These are phyloP conservation scores for Oncorhynchus clarkii DNA, from an alignment of 2,113 vertebrate genomes.

Conservation along the genomic window DNA sequence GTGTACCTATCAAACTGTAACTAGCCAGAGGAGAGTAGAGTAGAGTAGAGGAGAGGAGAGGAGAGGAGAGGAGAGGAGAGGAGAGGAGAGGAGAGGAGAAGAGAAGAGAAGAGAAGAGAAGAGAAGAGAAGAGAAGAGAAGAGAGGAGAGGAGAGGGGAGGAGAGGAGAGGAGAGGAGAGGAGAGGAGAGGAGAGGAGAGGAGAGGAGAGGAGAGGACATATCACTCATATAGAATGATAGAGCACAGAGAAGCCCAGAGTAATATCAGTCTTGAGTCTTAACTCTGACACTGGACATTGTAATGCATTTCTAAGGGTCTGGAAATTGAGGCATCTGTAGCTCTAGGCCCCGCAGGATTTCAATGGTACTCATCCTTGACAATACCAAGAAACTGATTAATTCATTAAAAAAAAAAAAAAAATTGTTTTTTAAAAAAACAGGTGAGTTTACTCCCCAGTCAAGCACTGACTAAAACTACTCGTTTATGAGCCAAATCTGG, in stretches of 20 bases:
- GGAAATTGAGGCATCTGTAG: not conserved
- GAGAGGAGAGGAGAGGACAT: not conserved
- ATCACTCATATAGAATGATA: not conserved
- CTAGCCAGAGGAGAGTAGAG: not conserved
- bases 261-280: not conserved
- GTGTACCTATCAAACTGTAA: not conserved
- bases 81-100: too few relatives aligned
- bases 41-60: not conserved
- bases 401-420: too few relatives aligned
- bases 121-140: too few relatives aligned
- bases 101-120: not conserved
- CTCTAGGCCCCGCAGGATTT: not conserved
- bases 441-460: not conserved
- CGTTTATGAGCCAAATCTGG: not conserved
- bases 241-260: not conserved
- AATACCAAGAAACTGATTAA: not conserved
- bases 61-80: not conserved
- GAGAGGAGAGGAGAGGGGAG: not conserved
- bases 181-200: too few relatives aligned
- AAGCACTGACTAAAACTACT: not conserved
- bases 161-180: not conserved
- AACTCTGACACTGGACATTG: not conserved
- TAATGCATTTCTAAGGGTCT: not conserved
- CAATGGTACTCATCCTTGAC: not conserved
- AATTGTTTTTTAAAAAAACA: too few relatives aligned